phyloP scores from a whole-genome alignment of 2,888 invertebrate species.

The Aelia acuminata region DNA sequence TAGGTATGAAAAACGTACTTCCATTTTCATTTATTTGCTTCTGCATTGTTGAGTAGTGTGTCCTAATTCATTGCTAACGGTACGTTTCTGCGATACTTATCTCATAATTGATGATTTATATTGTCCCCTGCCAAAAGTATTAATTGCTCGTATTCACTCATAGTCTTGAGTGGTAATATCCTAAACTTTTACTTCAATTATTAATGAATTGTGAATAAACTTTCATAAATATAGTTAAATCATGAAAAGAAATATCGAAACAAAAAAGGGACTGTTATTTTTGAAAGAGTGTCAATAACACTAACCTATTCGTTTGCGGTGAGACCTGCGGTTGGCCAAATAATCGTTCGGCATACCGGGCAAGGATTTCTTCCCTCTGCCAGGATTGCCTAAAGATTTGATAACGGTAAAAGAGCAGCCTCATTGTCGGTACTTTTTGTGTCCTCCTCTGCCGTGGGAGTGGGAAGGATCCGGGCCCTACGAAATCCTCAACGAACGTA shows the following conservation, averaged over 20 bases:
- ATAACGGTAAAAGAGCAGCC: slow-evolving; percentile 34
- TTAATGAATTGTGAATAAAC: neutral
- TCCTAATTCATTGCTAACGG: neutral
- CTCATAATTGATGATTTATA: neutral
- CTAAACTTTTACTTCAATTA: neutral
- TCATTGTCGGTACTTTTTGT: slow-evolving; percentile 42
- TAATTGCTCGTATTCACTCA: neutral
- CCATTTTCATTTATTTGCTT: neutral
- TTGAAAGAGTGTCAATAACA: slow-evolving; percentile 20
- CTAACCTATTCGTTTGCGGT: slow-evolving; percentile 37
- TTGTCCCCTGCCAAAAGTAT: neutral
- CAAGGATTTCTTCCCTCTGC: neutral
- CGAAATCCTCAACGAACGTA: slow-evolving; percentile 49
- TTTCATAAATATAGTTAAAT: neutral
- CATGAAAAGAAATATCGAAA: neutral
- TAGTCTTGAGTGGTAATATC: neutral
- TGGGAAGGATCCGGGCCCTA: slow-evolving; percentile 30
- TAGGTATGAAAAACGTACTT: neutral
- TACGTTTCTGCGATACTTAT: neutral
- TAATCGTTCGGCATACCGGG: slow-evolving; percentile 14
- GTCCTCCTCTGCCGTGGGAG: slow-evolving; percentile 45
- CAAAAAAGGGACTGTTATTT: slow-evolving; percentile 26
- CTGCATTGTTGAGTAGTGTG: neutral
- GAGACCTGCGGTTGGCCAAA: slow-evolving; percentile 4
- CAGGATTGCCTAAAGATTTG: slow-evolving; percentile 28